A percentile compares a stretch with the other conserved stretches of the same genome.
phyloP scores from a whole-genome alignment of 1,140 invertebrate genomes.

The Apis cerana region DNA sequence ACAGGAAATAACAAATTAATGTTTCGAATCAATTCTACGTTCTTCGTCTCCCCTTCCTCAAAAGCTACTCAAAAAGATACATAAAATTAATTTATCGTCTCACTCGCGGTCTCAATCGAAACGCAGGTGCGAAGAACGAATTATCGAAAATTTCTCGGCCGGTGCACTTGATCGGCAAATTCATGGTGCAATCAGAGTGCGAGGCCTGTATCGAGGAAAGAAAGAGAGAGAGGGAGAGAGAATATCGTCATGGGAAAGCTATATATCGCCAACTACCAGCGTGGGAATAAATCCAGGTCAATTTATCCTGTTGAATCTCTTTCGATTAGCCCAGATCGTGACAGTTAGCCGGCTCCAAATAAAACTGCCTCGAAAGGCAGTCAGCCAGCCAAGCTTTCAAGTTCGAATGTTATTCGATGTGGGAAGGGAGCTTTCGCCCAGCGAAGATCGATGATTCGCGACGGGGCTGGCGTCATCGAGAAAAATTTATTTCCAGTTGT shows the following conservation, averaged over 20 bases:
- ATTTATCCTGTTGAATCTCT: constrained; percentile 30
- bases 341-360: constrained; percentile 2
- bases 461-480: constrained; percentile 41
- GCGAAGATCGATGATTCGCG: constrained; percentile 14
- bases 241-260: constrained; percentile 13
- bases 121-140: background rate
- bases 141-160: background rate
- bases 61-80: no score
- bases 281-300: constrained; percentile 45
- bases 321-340: constrained; percentile 6
- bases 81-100: background rate
- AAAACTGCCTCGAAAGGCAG: constrained; percentile 15
- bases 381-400: background rate
- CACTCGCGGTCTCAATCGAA: background rate
- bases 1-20: no score
- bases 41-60: no score
- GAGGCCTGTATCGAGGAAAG: no score
- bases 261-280: constrained; percentile 1
- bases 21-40: no score
- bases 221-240: background rate
- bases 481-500: constrained; percentile 58
- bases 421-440: constrained; percentile 23
- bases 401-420: background rate
- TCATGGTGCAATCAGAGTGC: background rate
- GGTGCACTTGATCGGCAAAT: background rate